Conservation (phyloP, 1,140 invertebrate genomes). For the Pemphigus obesinymphae region DNA sequence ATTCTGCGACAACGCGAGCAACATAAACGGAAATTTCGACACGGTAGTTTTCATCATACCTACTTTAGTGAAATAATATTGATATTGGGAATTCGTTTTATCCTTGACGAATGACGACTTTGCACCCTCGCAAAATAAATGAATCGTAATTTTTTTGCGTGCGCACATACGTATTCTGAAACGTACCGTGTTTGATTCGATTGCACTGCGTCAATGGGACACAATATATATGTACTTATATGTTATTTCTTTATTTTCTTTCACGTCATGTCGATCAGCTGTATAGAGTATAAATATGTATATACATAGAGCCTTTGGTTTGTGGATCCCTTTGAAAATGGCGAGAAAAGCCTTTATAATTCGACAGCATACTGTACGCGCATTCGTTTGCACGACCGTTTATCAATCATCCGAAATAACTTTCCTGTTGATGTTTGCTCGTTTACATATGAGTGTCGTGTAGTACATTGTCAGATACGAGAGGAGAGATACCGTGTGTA, state of each 20-base stretch:
- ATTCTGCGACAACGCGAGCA: no score
- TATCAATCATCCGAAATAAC: constrained; percentile 27
- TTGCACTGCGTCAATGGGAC: background rate
- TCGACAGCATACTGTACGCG: background rate
- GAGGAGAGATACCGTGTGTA: background rate
- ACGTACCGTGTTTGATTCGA: background rate
- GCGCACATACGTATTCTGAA: background rate
- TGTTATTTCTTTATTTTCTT: background rate
- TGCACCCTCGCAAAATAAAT: background rate
- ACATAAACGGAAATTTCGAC: no score
- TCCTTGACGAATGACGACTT: no score
- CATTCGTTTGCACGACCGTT: background rate
- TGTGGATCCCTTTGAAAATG: background rate
- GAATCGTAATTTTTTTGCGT: background rate
- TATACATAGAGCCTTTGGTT: background rate
- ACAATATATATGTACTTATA: background rate
- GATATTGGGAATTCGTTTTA: background rate
- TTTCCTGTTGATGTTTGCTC: constrained; percentile 15
- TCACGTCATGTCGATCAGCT: background rate
- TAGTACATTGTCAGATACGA: background rate
- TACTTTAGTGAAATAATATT: no score
- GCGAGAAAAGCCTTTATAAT: no score
- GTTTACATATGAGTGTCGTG: constrained; percentile 11
- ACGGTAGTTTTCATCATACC: no score
- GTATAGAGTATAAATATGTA: background rate